These are phyloP conservation scores for Troilus luridus DNA, from an alignment of 2,888 invertebrate species.

Conservation along the genomic window DNA sequence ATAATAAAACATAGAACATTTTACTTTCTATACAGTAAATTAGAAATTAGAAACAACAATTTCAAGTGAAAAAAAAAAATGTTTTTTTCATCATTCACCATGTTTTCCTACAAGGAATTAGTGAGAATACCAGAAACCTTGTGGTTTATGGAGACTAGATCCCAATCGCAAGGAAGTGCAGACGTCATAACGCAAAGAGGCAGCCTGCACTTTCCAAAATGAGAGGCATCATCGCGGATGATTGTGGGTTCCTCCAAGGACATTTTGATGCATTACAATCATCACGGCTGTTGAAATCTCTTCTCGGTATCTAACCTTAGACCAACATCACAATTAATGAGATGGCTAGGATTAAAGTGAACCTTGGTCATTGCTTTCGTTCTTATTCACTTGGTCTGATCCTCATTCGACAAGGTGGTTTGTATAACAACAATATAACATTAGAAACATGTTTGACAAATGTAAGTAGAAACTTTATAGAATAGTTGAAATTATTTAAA, in stretches of 20 bases:
- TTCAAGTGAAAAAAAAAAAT: not conserved
- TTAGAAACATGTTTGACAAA: too few relatives aligned
- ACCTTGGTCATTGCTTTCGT: not conserved
- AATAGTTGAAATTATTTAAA: too few relatives aligned
- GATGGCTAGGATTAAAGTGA: not conserved
- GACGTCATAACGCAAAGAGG: not conserved
- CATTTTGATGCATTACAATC: not conserved
- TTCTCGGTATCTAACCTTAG: not conserved
- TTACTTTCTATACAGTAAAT: not conserved
- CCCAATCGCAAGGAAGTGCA: not conserved
- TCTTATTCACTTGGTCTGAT: not conserved
- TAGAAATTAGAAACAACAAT: not conserved
- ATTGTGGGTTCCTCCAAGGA: conserved; percentile 15
- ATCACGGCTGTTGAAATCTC: not conserved
- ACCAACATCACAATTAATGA: not conserved
- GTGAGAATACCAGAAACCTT: not conserved
- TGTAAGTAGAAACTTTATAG: too few relatives aligned
- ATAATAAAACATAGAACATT: too few relatives aligned
- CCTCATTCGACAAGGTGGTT: not conserved
- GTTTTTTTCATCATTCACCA: not conserved
- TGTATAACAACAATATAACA: not conserved
- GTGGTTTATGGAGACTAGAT: not conserved
- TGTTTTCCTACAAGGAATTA: not conserved
- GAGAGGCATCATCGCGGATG: not conserved
- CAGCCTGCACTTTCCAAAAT: not conserved